A percentile compares a stretch with the other conserved stretches of the same genome.
Conservation (phyloP, 2,888 invertebrate genomes). For the Rhingia rostrata region DNA sequence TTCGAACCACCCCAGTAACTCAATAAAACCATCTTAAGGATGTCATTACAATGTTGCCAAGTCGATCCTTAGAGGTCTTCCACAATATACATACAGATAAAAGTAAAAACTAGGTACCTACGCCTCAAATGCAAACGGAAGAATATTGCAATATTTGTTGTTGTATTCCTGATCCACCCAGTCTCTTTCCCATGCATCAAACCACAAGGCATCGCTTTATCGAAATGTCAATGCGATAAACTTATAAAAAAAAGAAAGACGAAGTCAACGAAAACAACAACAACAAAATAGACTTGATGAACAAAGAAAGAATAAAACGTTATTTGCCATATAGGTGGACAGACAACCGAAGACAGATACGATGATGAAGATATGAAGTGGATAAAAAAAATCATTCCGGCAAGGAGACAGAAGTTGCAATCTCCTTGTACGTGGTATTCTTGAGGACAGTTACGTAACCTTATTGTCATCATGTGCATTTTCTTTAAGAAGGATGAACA, state of each 20-base stretch:
- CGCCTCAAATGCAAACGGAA: slow-evolving; percentile 47
- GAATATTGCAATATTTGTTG: slow-evolving; percentile 30
- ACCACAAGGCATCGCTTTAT: slow-evolving; percentile 32
- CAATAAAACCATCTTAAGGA: slow-evolving; percentile 38
- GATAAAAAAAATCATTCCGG: slow-evolving; percentile 41
- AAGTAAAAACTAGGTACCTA: not conserved
- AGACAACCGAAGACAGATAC: slow-evolving; percentile 32
- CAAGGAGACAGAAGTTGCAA: slow-evolving; percentile 30
- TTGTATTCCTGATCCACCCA: not conserved
- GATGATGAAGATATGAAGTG: slow-evolving; percentile 52
- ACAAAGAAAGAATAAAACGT: slow-evolving; percentile 48
- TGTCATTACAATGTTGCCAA: slow-evolving; percentile 24
- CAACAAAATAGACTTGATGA: slow-evolving; percentile 26
- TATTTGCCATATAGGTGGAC: slow-evolving; percentile 43
- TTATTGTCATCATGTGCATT: slow-evolving; percentile 63
- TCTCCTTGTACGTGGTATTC: slow-evolving; percentile 21
- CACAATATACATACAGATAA: not conserved
- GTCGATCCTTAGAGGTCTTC: slow-evolving; percentile 15
- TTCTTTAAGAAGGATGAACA: slow-evolving; percentile 49
- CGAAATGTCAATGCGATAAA: slow-evolving; percentile 53
- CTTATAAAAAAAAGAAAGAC: not conserved
- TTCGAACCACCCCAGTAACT: slow-evolving; percentile 16
- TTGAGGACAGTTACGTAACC: slow-evolving; percentile 55
- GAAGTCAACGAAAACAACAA: not conserved
- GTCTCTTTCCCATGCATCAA: slow-evolving; percentile 1